phyloP scores from a whole-genome alignment of 2,888 invertebrate species.

The Tuta absoluta region DNA sequence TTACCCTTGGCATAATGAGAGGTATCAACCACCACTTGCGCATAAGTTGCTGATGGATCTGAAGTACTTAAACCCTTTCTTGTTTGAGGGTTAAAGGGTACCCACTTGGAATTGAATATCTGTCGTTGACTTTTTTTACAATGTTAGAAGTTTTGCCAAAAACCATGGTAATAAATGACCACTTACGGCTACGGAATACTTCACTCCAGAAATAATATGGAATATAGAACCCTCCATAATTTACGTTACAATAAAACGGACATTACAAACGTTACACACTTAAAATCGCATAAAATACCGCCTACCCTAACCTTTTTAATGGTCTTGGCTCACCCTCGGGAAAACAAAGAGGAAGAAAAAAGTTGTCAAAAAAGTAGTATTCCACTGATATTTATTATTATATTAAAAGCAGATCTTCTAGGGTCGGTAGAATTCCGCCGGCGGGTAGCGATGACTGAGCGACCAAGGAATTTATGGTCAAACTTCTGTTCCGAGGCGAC shows the following conservation, averaged over 20 bases:
- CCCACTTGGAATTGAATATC: neutral
- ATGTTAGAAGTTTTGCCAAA: neutral
- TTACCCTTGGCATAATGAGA: conserved; percentile 56
- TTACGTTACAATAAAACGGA: conserved; percentile 64
- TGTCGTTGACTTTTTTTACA: neutral
- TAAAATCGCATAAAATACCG: conserved; percentile 79
- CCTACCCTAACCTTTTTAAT: conserved; percentile 77
- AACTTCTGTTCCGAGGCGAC: conserved; percentile 78
- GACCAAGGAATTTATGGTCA: conserved; percentile 81
- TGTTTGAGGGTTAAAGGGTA: conserved; percentile 19
- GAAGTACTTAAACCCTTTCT: conserved; percentile 14
- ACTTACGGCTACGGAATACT: neutral
- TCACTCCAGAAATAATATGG: conserved; percentile 4
- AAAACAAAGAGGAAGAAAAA: conserved; percentile 74
- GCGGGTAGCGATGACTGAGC: conserved; percentile 67
- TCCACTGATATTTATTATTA: conserved; percentile 74
- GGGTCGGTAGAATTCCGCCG: conserved; percentile 63
- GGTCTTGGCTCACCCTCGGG: conserved; percentile 67
- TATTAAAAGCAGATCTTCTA: conserved; percentile 74
- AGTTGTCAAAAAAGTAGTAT: conserved; percentile 71
- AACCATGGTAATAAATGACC: conserved; percentile 5
- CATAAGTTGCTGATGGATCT: conserved; percentile 31
- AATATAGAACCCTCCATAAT: conserved; percentile 46
- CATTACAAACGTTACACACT: conserved; percentile 75
- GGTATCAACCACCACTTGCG: conserved; percentile 58